A percentile compares a stretch with the other conserved stretches of the same genome.
phyloP scores from a whole-genome alignment of 2,888 invertebrate species.

The Heliconius ethilla region DNA sequence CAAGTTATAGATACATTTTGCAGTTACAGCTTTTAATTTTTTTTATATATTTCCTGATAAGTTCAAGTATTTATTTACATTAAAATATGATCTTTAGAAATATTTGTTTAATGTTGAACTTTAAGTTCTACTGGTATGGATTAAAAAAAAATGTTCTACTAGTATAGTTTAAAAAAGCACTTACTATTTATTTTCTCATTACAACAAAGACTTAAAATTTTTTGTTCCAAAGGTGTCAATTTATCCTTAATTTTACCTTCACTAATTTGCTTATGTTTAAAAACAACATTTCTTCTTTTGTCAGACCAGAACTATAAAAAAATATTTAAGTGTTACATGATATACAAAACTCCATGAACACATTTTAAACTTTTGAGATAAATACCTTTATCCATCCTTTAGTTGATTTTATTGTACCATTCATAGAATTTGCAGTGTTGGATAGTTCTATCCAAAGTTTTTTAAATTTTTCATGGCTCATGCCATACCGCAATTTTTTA shows the following conservation, averaged over 20 bases:
- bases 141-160: too few species aligned
- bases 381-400: slow-evolving; percentile 72
- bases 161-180: neutral
- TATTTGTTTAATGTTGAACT: neutral
- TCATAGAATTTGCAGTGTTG: slow-evolving; percentile 60
- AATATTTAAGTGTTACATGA: neutral
- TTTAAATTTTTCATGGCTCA: slow-evolving; percentile 60
- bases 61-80: neutral
- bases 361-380: neutral
- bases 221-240: slow-evolving; percentile 60
- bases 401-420: slow-evolving; percentile 64
- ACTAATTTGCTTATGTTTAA: slow-evolving; percentile 66
- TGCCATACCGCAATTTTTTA: slow-evolving; percentile 58
- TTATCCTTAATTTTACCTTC: slow-evolving; percentile 58
- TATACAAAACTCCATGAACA: slow-evolving; percentile 1
- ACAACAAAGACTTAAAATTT: slow-evolving; percentile 59
- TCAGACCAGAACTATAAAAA: slow-evolving; percentile 67
- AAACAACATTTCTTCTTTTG: slow-evolving; percentile 61
- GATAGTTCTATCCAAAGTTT: slow-evolving; percentile 66
- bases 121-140: too few species aligned
- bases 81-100: neutral
- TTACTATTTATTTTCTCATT: slow-evolving; percentile 54
- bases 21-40: neutral
- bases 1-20: too few species aligned
- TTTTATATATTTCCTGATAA: neutral